Conservation (phyloP, 37 sponge, comb jelly and placozoan genomes). For the Crambe crambe region DNA sequence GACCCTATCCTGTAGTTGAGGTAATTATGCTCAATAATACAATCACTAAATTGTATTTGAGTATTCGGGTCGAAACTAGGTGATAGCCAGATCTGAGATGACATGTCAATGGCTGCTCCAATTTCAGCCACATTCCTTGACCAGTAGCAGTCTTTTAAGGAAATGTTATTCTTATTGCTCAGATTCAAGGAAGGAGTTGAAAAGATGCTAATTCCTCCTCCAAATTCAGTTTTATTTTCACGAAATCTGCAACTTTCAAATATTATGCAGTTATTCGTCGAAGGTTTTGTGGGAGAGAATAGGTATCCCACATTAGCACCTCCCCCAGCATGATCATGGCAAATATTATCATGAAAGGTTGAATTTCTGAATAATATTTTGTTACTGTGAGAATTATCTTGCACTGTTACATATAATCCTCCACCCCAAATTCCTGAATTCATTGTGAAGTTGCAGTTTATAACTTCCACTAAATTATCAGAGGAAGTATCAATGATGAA, state of each 20-base stretch:
- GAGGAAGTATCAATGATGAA: slow-evolving; percentile 16
- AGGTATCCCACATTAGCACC: not conserved
- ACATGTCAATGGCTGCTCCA: not conserved
- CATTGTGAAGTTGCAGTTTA: not conserved
- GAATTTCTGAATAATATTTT: not conserved
- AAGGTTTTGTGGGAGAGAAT: not conserved
- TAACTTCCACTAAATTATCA: slow-evolving; percentile 31
- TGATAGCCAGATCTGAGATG: no score
- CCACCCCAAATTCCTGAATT: slow-evolving; percentile 65
- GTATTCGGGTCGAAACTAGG: not conserved
- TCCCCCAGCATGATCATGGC: not conserved
- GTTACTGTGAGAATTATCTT: not conserved
- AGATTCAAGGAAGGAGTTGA: not conserved
- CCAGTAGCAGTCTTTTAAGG: not conserved
- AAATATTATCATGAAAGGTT: no score
- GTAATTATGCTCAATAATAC: not conserved
- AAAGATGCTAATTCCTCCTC: not conserved
- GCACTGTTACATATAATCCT: not conserved
- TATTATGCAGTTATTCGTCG: not conserved
- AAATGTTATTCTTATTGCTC: not conserved
- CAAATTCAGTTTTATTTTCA: not conserved
- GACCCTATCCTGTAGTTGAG: no score
- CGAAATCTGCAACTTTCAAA: not conserved
- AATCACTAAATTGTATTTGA: no score
- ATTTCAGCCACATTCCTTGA: not conserved